Conservation (phyloP, 2,113 vertebrate genomes). For the Mobula birostris region DNA sequence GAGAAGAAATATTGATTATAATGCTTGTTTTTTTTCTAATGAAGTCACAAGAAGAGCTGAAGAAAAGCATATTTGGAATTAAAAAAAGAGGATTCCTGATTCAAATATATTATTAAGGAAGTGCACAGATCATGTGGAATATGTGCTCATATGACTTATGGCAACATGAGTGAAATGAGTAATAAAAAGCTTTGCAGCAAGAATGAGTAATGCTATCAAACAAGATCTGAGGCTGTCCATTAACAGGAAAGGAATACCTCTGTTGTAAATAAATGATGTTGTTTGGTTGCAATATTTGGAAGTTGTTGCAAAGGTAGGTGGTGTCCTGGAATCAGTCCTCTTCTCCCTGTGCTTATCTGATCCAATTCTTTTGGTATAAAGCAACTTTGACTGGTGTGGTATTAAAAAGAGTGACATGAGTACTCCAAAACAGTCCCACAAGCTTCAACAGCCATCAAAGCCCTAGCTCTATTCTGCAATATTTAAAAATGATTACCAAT, state of each 20-base stretch:
- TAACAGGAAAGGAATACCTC: neutral
- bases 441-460: too few species aligned
- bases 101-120: neutral
- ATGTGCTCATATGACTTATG: neutral
- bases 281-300: neutral
- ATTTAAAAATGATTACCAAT: too few species aligned
- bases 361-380: too few species aligned
- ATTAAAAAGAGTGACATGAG: too few species aligned
- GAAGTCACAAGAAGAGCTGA: neutral
- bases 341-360: too few species aligned
- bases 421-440: too few species aligned
- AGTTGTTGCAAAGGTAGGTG: neutral
- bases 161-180: neutral
- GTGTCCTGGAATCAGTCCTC: neutral
- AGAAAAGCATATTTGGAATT: too few species aligned
- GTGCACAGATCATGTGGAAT: neutral
- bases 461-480: too few species aligned
- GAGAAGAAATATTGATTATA: neutral
- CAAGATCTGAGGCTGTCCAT: neutral
- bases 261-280: neutral
- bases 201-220: neutral
- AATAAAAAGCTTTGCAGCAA: neutral
- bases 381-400: too few species aligned
- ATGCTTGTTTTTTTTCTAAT: neutral
- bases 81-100: too few species aligned